Evolutionary conservation across 2,797 vertebrate genomes (phyloP).

Genomic region (Xenops minutus): DNA sequence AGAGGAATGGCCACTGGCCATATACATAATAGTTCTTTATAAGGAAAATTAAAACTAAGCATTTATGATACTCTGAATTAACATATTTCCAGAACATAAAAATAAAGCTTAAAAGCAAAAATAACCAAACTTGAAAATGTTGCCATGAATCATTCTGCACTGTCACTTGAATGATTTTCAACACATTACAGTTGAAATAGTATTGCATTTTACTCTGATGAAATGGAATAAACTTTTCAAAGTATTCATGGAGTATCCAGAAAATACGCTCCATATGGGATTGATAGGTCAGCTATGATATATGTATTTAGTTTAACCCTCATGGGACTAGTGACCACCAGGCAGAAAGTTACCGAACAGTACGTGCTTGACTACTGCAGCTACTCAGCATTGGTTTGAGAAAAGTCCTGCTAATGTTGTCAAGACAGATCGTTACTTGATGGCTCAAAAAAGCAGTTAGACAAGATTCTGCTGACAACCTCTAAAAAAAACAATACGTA

Average conservation of each 20-base stretch:
- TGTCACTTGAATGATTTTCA: not conserved
- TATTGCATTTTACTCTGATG: not conserved
- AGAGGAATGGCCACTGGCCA: not conserved
- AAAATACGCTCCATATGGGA: fast-evolving
- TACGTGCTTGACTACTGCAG: not conserved
- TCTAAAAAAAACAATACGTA: fast-evolving
- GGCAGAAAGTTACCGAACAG: not conserved
- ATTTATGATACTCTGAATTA: not conserved
- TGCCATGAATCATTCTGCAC: not conserved
- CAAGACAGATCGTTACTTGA: not conserved
- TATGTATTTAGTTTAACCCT: not conserved
- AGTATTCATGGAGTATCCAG: not conserved
- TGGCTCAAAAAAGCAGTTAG: not conserved
- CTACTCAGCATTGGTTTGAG: not conserved
- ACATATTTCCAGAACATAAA: not conserved
- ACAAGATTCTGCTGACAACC: not conserved
- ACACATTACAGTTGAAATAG: not conserved
- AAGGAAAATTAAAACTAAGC: not conserved
- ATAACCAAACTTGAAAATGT: not conserved
- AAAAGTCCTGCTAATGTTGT: not conserved
- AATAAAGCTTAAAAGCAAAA: not conserved
- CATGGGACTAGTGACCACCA: not conserved
- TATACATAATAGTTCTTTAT: not conserved
- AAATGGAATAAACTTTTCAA: not conserved
- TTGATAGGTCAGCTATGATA: not conserved